Base-by-base conservation (phyloP, 1,140 invertebrate genomes). In the Drosophila asahinai region DNA sequence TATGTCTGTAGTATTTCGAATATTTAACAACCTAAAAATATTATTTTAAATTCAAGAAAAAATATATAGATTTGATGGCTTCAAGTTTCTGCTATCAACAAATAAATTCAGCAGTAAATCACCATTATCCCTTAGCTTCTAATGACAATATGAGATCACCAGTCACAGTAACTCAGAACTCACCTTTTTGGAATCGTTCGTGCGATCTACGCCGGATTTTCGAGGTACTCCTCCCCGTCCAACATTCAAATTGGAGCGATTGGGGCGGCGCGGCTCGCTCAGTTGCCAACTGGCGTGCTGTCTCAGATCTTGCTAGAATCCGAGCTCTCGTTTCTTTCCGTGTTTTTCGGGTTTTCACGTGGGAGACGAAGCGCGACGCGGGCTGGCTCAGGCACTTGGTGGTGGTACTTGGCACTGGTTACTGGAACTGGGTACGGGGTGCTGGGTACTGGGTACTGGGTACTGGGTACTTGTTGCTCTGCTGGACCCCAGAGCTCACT, bases 251-350 rank as follows among this genome's bases (percentile, higher is more conserved):
- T 78, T 80, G 54, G 64, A 54, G 62, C 80, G 49, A 64, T 51
- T 76, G 59, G 48, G 71, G 66, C 64, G 48, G 33, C 33, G 33
- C 33, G 33, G 9, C 33, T 36, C 33, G 11, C 33, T 36, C 19
- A 40, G 30, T 61, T 71, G 36, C 63, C 67, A 68, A 57, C 67
- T 71, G 67, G 40, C 67, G 63, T 57, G 74, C 58, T 22, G 52
- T 11, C 51, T 30, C 51, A 52, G 81, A 81, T 86, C 82, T 84
- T 62, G 80, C 79, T 72, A 82, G 70, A 80, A 71, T 68, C 63
- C 79, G 60, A 62, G 54, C 75, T 72, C 55, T 76, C 51, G 75
- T 87, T 77, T 66, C 55, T 77, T 49, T 52, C 76, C 57, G 49
- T 61, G 42, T 45, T 57, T 55, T 68, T 66, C 54, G 74, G 71